These are phyloP conservation scores for Gymnobelideus leadbeateri DNA, from an alignment of 2,113 vertebrate species.

Conservation along the genomic window DNA sequence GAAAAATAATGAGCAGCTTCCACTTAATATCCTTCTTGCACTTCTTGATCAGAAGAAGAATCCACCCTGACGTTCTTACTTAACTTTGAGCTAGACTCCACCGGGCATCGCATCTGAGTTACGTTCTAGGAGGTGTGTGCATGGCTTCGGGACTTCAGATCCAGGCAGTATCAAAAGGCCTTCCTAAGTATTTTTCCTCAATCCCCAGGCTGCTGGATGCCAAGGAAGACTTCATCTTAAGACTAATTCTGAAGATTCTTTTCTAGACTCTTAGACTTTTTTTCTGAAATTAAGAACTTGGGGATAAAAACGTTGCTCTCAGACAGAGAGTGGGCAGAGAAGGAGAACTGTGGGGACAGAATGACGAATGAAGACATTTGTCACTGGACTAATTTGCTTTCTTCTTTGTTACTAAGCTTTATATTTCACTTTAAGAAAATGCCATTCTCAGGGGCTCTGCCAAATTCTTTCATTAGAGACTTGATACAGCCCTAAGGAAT, in stretches of 20 bases:
- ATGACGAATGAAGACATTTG: slow-evolving; percentile 15
- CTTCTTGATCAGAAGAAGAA: too few relatives aligned
- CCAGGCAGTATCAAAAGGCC: too few relatives aligned
- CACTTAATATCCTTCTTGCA: too few relatives aligned
- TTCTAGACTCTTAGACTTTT: background rate
- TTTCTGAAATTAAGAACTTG: slow-evolving; percentile 11
- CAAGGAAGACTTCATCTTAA: background rate
- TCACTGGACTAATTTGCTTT: slow-evolving; percentile 15
- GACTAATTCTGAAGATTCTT: background rate
- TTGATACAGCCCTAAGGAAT: background rate
- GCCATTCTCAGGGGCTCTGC: slow-evolving; percentile 23
- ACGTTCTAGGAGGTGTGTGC: too few relatives aligned
- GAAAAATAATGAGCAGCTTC: too few relatives aligned
- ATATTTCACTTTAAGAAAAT: background rate
- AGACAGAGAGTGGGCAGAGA: slow-evolving; percentile 8
- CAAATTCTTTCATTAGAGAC: background rate
- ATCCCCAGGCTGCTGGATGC: too few relatives aligned
- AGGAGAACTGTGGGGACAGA: background rate
- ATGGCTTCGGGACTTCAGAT: too few relatives aligned
- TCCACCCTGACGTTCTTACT: too few relatives aligned
- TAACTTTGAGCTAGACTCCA: too few relatives aligned
- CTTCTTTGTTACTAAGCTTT: slow-evolving; percentile 27
- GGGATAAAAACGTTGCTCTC: slow-evolving; percentile 27
- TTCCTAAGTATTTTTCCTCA: too few relatives aligned
- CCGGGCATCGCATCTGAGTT: too few relatives aligned